Evolutionary conservation across 2,888 invertebrate genomes (phyloP).

Genomic region (Lacanobia wlatinum): DNA sequence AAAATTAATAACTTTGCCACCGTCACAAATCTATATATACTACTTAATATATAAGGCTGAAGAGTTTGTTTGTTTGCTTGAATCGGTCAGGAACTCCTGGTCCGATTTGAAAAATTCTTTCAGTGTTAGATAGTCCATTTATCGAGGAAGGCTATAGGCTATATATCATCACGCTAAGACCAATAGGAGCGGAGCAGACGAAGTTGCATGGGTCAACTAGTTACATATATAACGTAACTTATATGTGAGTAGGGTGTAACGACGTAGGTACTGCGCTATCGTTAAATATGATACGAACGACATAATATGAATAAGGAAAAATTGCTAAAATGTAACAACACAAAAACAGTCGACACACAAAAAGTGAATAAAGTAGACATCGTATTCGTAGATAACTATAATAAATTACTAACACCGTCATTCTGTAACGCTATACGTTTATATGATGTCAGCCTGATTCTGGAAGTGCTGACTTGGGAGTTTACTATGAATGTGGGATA

Average conservation of each 20-base stretch:
- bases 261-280: background rate
- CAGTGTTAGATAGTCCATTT: no score
- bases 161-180: no score
- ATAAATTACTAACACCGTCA: constrained; percentile 26
- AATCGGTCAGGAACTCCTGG: no score
- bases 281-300: background rate
- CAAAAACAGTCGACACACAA: background rate
- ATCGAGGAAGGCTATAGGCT: no score
- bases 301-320: background rate
- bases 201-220: no score
- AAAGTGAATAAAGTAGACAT: constrained; percentile 1
- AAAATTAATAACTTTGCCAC: no score
- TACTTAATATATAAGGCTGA: no score
- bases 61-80: no score
- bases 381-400: constrained; percentile 17
- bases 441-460: background rate
- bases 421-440: background rate
- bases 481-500: constrained; percentile 2
- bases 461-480: constrained; percentile 1
- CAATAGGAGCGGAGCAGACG: no score
- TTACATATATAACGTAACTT: background rate
- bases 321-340: background rate
- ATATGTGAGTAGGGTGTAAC: background rate
- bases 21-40: background rate
- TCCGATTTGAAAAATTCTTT: no score